Percentiles rank a stretch among this genome's conserved stretches.
These are phyloP conservation scores for Habroteleia sp. DNA, from an alignment of 2,888 invertebrate species.

Conservation along the genomic window DNA sequence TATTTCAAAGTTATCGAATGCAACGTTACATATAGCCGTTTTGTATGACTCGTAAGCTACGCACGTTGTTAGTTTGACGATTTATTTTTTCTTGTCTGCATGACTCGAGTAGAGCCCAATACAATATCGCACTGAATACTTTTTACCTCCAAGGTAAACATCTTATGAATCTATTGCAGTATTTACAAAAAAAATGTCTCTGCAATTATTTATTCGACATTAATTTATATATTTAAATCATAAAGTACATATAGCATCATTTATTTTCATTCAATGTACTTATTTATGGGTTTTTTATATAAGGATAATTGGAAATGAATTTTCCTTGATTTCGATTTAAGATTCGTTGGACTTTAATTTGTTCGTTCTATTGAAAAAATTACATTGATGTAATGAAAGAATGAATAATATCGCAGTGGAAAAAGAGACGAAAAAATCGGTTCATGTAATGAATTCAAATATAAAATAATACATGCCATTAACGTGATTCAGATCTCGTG, in stretches of 20 bases:
- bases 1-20: slow-evolving; percentile 30
- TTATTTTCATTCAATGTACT: too few relatives aligned
- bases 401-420: background rate
- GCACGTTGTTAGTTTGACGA: slow-evolving; percentile 59
- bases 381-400: too few relatives aligned
- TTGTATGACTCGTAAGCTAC: slow-evolving; percentile 20
- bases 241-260: too few relatives aligned
- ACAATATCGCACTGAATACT: slow-evolving; percentile 22
- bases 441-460: slow-evolving; percentile 32
- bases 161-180: too few relatives aligned
- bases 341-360: too few relatives aligned
- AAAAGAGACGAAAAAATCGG: slow-evolving; percentile 2
- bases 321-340: too few relatives aligned
- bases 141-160: slow-evolving; percentile 14
- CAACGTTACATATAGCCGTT: slow-evolving; percentile 30
- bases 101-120: slow-evolving; percentile 38
- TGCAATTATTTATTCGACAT: slow-evolving; percentile 13
- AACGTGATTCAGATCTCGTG: slow-evolving; percentile 57
- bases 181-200: too few relatives aligned
- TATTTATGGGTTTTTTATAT: too few relatives aligned
- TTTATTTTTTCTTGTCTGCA: slow-evolving; percentile 57
- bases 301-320: too few relatives aligned
- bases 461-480: slow-evolving; percentile 54
- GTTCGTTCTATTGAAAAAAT: too few relatives aligned
- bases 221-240: too few relatives aligned